Evolutionary conservation across 1,140 invertebrate genomes (phyloP), one percentile per base, ranked within the genome.

Genomic region (Acromyrmex charruanus): DNA sequence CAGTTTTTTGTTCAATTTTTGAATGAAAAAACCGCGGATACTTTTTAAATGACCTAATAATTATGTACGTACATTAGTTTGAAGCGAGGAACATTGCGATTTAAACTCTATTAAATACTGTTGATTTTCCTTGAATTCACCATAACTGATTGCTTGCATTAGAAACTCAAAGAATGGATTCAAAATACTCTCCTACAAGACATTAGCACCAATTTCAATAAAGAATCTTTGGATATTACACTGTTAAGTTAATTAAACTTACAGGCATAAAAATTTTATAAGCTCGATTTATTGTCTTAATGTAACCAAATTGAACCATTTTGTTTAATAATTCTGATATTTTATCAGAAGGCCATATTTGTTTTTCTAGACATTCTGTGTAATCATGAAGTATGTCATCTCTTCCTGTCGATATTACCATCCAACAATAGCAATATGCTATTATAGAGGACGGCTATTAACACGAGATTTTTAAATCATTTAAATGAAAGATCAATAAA

Each of bases 201-300:
- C 93, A 93, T 75, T 72, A 81, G 14, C 25, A 58, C 0, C 28
- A 61, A 51, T 75, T 75, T 51, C 5, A 49, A 61, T 51, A 12
- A 72, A 18, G 3, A 53, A 61, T 21, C n/a, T 51, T 31, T 18
- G 0, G 4, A 2, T 5, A 16, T 12, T 82, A 85, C 53, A 44
- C 10, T 10, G 39, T 44, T 58, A 88, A 68, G 61, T 82, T 88
- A 84, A 75, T 79, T 75, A 86, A 53, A 94, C 95, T 95, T 95
- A 97, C 97, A 85, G 96, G 96, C 93, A 97, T 96, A 93, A 97
- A 97, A 90, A 97, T 96, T 71, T 95, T 91, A 87, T 96, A 95
- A 69, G 96, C 96, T 91, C 96, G 95, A 61, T 94, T 94, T 35
- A 97, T 87, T 1, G 96, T 96, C 16, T 93, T 94, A 10, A 96